Base-by-base conservation (phyloP, 2,797 vertebrate genomes). In the Vultur gryphus region DNA sequence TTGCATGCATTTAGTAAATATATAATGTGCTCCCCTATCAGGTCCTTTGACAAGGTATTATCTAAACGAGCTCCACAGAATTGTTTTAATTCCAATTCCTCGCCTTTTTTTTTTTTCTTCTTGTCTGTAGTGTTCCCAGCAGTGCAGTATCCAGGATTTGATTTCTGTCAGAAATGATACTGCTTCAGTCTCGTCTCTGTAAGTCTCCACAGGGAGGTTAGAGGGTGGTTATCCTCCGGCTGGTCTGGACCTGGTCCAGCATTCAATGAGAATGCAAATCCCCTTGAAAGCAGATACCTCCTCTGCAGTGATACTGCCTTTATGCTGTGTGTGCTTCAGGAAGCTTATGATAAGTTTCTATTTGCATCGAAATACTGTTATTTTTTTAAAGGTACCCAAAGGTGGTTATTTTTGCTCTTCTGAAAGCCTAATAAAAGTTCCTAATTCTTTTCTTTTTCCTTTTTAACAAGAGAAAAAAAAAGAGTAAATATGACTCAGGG, bases 151-250 rank as follows among this genome's bases (percentile, higher is more conserved):
- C 71, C 52, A 91, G 93, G 94, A 97, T 98, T 97, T 97, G 90
- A 97, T 97, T 97, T 98, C 96, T 97, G 95, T 97, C 96, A 97
- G 96, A 97, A 97, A 95, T 84, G 69, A 97, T 97, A 96, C 93
- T 96, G 94, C 92, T 97, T 95, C 89, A 87, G 80, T 96, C 95
- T 96, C 19, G 8, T 97, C 95, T 97, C 96, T 91, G n/a, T 89
- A 86, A 84, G 95, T 84, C 95, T 97, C 88, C 33, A 2, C 93
- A 93, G 96, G 92, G 93, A 96, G 84, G 92, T 94, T 96, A 91
- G 90, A 92, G 91, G 94, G 85, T 92, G 95, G 95, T 95, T 97
- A 90, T 97, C 94, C 95, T 96, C 59, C 1, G 89, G 90, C 90
- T 97, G 95, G 75, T 90, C 93, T 98, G 94, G 95, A 97, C 79